Evolutionary conservation across 2,888 invertebrate species (phyloP), one percentile per base, ranked within the genome.

Genomic region (Hirtodrosophila cameraria): DNA sequence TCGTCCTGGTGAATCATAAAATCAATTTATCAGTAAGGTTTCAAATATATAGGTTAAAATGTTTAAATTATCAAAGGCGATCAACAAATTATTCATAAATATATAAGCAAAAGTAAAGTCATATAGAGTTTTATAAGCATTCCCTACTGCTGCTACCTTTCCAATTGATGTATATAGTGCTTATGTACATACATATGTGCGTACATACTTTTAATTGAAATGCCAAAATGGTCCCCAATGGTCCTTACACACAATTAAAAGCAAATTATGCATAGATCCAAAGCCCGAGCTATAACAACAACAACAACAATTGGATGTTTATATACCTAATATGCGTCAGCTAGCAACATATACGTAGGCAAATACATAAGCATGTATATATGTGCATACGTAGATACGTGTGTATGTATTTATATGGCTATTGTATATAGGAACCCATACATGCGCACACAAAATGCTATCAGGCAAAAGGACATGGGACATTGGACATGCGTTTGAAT

Each of bases 381-480:
- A 55, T 11, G 16, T 38, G 30, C 25, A 42, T 18, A 45, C 25
- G 2, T 46, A 35, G 31, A 39, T 52, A 46, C 48, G 38, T 53
- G 36, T 20, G 48, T 13, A 27, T 11, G 15, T 13, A 28, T 36
- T 7, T 20, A 41, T 33, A 53, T 43, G 23, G 6, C 13, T 31
- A 31, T 36, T 25, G 27, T 41, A 28, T 25, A 48, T 27, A 45
- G 33, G 39, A 28, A 64, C 35, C 20, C 27, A 65, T 45, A 45
- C 62, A 65, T 63, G 46, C 48, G 28, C 38, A 57, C 45, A 53
- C 48, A 61, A 61, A 67, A 18, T 62, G 71, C 66, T 71, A 62
- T 65, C 62, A 66, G 62, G 67, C 67, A 55, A 65, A 79, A 82
- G 81, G 80, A 82, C 73, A 78, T 75, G 46, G 52, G 52, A 52